Conservation (phyloP, 2,888 invertebrate genomes). For the Mimumesa dahlbomi region DNA sequence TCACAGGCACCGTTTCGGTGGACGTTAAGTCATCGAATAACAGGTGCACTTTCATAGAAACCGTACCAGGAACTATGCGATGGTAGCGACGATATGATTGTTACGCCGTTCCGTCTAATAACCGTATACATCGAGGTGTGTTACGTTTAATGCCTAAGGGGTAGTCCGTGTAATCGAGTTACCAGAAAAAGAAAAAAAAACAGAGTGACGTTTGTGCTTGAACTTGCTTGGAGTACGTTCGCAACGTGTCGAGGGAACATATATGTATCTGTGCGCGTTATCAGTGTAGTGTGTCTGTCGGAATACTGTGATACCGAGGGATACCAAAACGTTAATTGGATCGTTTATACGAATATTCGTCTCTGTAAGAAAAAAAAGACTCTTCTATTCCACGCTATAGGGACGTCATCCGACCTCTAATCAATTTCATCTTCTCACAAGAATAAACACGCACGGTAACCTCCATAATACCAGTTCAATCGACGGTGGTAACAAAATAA, state of each 20-base stretch:
- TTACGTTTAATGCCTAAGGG: conserved; percentile 14
- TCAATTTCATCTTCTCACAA: too few relatives aligned
- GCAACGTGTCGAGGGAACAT: conserved; percentile 9
- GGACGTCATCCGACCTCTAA: not conserved
- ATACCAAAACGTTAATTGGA: conserved; percentile 4
- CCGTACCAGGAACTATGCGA: conserved; percentile 20
- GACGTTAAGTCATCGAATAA: conserved; percentile 10
- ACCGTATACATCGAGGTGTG: conserved; percentile 9
- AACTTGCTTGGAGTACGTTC: conserved; percentile 26
- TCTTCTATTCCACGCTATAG: too few relatives aligned
- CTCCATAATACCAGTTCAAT: too few relatives aligned
- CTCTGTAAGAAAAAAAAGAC: too few relatives aligned
- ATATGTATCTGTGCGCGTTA: conserved; percentile 40
- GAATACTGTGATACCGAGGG: conserved; percentile 42
- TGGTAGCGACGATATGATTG: conserved; percentile 10
- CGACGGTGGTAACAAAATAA: too few relatives aligned
- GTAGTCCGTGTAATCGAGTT: conserved; percentile 15
- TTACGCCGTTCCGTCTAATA: conserved; percentile 7
- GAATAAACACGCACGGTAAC: too few relatives aligned
- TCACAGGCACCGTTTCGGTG: too few relatives aligned
- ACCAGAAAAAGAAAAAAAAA: not conserved
- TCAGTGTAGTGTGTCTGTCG: conserved; percentile 48
- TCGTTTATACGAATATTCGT: not conserved
- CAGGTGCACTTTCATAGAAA: conserved; percentile 22
- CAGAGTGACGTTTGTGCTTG: conserved; percentile 14